Base-by-base conservation (phyloP, 2,113 vertebrate species). In the Orycteropus afer region DNA sequence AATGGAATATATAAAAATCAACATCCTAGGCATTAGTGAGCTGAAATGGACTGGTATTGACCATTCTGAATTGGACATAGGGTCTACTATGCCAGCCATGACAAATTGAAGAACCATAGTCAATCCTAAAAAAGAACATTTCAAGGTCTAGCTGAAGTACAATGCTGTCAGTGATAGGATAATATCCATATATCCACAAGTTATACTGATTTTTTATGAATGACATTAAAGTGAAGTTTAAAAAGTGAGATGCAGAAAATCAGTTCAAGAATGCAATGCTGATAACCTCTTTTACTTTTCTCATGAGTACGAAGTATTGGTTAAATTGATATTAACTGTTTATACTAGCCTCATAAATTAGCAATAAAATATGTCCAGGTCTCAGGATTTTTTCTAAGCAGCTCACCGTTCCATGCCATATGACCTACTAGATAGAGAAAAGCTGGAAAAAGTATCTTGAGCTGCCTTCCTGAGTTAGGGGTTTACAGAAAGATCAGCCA, bases 401-500 rank as follows among this genome's bases (percentile, higher is more conserved):
- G 78, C 79, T 96, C 86, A 37, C 45, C 8, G 74, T 47, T 74
- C 53, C 40, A 25, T 80, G 69, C 73, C 76, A 91, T 37, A 63
- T 32, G 85, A 94, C 67, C 65, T 91, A 25, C 25, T 69, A 67
- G 49, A 37, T 6, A 57, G 55, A 89, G 91, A 91, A 47, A 55
- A 93, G 87, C 40, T 78, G 42, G 82, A 94, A 42, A 37, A 32
- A 57, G 47, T 14, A 65, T 59, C 27, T 42, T 27, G 63, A 67
- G 76, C 53, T 73, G 17, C 65, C 23, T 37, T 84, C 37, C 57
- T 79, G 51, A 10, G 23, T 34, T 45, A 51, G 4, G 57, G 77
- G 77, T 84, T 95, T 89, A 95, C 51, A 67, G 47, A 73, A 91
- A 96, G 84, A 53, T 93, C 89, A 96, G 40, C 42, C 7, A 37